Base-by-base conservation (phyloP, 2,113 vertebrate species). In the Motacilla alba region DNA sequence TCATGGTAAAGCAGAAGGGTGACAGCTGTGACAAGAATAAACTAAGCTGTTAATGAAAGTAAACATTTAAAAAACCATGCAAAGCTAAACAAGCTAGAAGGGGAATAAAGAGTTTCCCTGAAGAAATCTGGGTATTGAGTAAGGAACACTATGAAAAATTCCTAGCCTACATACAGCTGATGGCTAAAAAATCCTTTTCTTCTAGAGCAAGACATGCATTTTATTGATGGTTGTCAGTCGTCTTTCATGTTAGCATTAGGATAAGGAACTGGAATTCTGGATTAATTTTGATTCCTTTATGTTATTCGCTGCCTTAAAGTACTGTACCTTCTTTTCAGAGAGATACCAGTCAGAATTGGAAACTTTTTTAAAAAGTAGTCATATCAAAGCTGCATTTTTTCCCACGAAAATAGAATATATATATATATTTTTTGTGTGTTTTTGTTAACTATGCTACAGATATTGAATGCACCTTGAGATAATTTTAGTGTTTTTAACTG, bases 401-500 rank as follows among this genome's bases (percentile, higher is more conserved):
- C 96, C 97, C 97, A 97, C 98, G 96, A 96, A 93, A 98, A 98
- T 97, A 98, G 96, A 98, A 97, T 96, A 98, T 98, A 98, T 98
- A 97, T 85, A 98, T 98, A 98, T 97, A 67, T 98, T 96, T 97
- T 96, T 97, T 98, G 97, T 98, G 98, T 98, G 97, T 98, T 98
- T 98, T 98, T 98, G 98, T 98, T 98, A 98, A 98, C 98, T 98
- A 98, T 89, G 96, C 98, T 98, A 98, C 98, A 97, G 92, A 98
- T 98, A 98, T 96, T 98, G 97, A 98, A 98, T 98, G 98, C 98
- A 98, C 98, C 98, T 98, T 98, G 97, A 98, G 97, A 97, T 98
- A 97, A 98, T 98, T 98, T 96, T 98, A 98, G 98, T 98, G 98
- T 98, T 98, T 98, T 98, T 98, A 98, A 98, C 98, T 98, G 98